A percentile compares a stretch with the other conserved stretches of the same genome.
Conservation (phyloP, 2,888 invertebrate genomes). For the Drepana falcataria region DNA sequence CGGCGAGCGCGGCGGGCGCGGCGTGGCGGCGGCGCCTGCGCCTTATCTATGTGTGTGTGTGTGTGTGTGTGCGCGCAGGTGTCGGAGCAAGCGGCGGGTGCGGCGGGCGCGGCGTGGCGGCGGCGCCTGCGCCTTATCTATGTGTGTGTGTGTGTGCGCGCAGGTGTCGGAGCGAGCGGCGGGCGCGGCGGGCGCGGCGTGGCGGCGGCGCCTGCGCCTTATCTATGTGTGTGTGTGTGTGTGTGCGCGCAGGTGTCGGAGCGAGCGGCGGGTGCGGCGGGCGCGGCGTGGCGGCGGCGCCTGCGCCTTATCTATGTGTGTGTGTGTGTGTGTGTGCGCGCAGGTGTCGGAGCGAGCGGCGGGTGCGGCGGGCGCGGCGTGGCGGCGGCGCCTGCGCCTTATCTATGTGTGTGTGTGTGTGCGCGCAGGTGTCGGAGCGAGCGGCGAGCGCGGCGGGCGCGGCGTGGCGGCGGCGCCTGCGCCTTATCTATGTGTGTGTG, state of each 20-base stretch:
- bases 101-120: slow-evolving; percentile 78
- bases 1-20: slow-evolving; percentile 73
- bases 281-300: slow-evolving; percentile 80
- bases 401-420: no score
- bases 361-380: slow-evolving; percentile 79
- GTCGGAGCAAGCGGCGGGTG: slow-evolving; percentile 40
- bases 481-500: no score
- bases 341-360: slow-evolving; percentile 31
- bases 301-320: no score
- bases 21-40: slow-evolving; percentile 78
- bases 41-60: no score
- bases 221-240: no score
- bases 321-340: no score
- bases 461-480: slow-evolving; percentile 79
- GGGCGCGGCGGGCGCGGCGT: slow-evolving; percentile 79
- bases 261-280: slow-evolving; percentile 57
- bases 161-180: slow-evolving; percentile 31
- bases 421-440: slow-evolving; percentile 27
- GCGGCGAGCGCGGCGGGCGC: slow-evolving; percentile 73
- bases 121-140: slow-evolving; percentile 78
- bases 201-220: slow-evolving; percentile 74
- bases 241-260: slow-evolving; percentile 25
- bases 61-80: slow-evolving; percentile 21
- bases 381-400: slow-evolving; percentile 74
- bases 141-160: no score